phyloP scores from a whole-genome alignment of 2,797 vertebrate species.

The Apogon hyalosoma region DNA sequence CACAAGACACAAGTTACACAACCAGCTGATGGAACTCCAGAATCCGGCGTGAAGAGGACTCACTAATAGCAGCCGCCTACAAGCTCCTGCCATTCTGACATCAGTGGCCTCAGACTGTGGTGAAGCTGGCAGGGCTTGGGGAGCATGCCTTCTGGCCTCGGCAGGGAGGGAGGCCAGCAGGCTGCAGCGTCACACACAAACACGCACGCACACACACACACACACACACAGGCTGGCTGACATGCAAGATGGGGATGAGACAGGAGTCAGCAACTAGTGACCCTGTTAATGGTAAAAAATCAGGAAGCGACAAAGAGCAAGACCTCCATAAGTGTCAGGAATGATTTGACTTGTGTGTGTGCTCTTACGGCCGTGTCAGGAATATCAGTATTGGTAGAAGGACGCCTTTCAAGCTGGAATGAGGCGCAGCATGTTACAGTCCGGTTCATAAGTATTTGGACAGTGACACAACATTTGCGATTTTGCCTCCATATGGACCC shows the following conservation, averaged over 20 bases:
- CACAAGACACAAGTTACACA: constrained; percentile 74
- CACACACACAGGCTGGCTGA: constrained; percentile 31
- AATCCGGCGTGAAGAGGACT: constrained; percentile 84
- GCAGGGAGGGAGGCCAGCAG: constrained; percentile 79
- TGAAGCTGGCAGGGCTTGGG: constrained; percentile 79
- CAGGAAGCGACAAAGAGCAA: constrained; percentile 28
- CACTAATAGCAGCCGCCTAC: constrained; percentile 86
- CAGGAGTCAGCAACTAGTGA: constrained; percentile 53
- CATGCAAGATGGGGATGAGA: constrained; percentile 25
- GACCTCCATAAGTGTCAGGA: constrained; percentile 45
- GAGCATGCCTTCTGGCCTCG: constrained; percentile 85
- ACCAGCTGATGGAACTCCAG: constrained; percentile 82
- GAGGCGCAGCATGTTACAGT: neutral
- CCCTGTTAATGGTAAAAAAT: constrained; percentile 38
- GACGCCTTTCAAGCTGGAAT: constrained; percentile 24
- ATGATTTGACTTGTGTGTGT: constrained; percentile 40
- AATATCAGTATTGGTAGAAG: constrained; percentile 63
- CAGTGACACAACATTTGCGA: no score
- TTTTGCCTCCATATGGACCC: no score
- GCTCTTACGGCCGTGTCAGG: constrained; percentile 51
- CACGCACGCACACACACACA: constrained; percentile 41
- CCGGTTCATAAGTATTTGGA: no score
- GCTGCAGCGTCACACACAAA: constrained; percentile 59
- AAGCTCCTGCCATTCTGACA: constrained; percentile 85
- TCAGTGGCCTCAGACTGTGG: constrained; percentile 82